Conservation (phyloP, 2,113 vertebrate genomes). For the Thamnophis sirtalis region DNA sequence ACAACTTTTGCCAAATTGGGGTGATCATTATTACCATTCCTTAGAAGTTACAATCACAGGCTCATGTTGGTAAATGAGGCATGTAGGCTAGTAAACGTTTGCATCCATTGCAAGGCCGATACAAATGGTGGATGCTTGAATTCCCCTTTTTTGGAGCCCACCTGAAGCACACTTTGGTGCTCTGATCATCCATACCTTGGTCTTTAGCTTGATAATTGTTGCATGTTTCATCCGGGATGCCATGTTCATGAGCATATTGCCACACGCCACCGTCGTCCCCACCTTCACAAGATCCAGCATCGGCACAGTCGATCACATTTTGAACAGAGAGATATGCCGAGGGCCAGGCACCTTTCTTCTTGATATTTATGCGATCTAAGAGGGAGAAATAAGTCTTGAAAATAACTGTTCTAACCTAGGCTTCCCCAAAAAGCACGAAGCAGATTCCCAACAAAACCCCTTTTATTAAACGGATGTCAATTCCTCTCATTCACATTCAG, state of each 20-base stretch:
- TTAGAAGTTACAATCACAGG: background rate
- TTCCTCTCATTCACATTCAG: too few relatives aligned
- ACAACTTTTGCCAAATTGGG: background rate
- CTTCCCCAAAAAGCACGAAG: too few relatives aligned
- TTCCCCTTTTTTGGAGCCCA: background rate
- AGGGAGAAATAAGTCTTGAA: background rate
- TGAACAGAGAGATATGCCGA: constrained; percentile 92
- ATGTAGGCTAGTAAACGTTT: background rate
- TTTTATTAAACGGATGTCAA: too few relatives aligned
- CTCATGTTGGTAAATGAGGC: background rate
- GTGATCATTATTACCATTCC: background rate
- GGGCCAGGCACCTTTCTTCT: constrained; percentile 87
- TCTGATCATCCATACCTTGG: constrained; percentile 71
- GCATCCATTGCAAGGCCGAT: background rate
- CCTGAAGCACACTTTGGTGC: background rate
- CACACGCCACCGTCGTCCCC: constrained; percentile 85
- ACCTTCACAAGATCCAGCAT: constrained; percentile 83
- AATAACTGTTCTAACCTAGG: too few relatives aligned
- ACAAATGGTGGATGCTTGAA: background rate
- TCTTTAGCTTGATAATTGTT: constrained; percentile 99
- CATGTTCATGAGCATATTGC: constrained; percentile 80
- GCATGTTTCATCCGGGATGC: constrained; percentile 96
- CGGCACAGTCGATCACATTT: constrained; percentile 86
- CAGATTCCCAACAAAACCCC: too few relatives aligned
- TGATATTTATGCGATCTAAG: constrained; percentile 94